These are phyloP conservation scores for Neoarius graeffei DNA, from an alignment of 2,113 vertebrate genomes.

Conservation along the genomic window DNA sequence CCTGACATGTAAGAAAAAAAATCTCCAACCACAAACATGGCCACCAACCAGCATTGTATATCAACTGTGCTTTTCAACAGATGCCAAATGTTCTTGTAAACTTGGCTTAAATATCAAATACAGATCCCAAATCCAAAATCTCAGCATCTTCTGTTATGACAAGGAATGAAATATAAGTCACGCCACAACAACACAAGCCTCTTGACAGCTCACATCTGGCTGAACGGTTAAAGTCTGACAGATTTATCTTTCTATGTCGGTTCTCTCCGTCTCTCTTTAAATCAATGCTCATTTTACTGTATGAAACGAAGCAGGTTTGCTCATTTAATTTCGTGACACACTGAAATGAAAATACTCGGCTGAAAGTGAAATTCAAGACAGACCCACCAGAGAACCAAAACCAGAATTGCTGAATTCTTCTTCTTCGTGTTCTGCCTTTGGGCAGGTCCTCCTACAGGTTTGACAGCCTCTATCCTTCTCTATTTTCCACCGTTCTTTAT, in stretches of 20 bases:
- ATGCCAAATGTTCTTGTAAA: not conserved
- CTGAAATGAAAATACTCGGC: not conserved
- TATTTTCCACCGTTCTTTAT: too few relatives aligned
- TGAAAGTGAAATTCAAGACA: not conserved
- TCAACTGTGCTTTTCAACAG: not conserved
- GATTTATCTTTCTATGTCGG: not conserved
- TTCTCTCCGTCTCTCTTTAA: not conserved
- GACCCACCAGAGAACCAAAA: not conserved
- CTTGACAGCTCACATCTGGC: not conserved
- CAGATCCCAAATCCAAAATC: not conserved
- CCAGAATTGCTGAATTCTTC: not conserved
- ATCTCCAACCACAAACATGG: not conserved
- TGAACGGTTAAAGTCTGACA: not conserved
- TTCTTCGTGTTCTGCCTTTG: too few relatives aligned
- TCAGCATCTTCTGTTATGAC: not conserved
- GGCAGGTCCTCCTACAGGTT: too few relatives aligned
- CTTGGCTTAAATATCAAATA: not conserved
- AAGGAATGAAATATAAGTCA: not conserved
- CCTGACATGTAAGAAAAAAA: not conserved
- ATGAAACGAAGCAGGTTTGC: not conserved
- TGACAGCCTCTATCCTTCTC: too few relatives aligned
- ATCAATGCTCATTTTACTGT: not conserved
- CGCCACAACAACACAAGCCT: not conserved
- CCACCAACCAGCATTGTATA: not conserved
- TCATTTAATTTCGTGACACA: not conserved